Base-by-base conservation (phyloP, 2,113 vertebrate genomes). In the Archocentrus centrarchus region DNA sequence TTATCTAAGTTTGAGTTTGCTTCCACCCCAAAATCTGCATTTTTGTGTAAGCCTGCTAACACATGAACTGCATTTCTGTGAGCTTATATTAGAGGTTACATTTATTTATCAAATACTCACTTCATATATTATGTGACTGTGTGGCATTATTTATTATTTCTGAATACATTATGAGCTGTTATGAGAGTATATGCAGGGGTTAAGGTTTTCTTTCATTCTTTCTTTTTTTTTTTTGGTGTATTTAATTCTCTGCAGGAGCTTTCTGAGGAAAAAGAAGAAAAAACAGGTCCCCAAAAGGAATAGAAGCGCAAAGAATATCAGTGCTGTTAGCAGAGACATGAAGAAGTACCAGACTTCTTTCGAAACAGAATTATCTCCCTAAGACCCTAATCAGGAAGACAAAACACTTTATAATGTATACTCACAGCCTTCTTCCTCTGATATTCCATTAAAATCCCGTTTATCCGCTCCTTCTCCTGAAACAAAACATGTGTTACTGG, bases 401-500 rank as follows among this genome's bases (percentile, higher is more conserved):
- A 24, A 73, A n/a, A 1, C 44, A 53, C 11, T 73, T 62, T 24
- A 30, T 22, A 13, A 59, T n/a, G 5, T 10, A 32, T 73, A 98
- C 98, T 98, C 83, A 99, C 98, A 1, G 95, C 94, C 93, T 97
- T 99, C 88, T 98, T 99, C 91, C 92, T 97, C 88, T 95, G 95
- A 91, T 98, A 99, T 32, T 99, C 97, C 86, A 96, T 95, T 50
- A 98, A 78, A 87, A 99, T 96, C 91, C 91, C 93, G 75, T 92
- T 92, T 92, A 99, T 97, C 73, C 98, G 95, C 81, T 98, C 97
- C 81, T 96, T 96, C 88, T 99, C 98, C 98, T 99, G 93, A 68
- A 79, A 75, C 18, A 57, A 24, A 70, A 55, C 3, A 2, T 0
- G 3, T 17, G 11, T 59, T 68, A 68, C 6, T 37, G 3, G 35